Evolutionary conservation across 1,140 invertebrate genomes (phyloP).

Genomic region (Halictus rubicundus): DNA sequence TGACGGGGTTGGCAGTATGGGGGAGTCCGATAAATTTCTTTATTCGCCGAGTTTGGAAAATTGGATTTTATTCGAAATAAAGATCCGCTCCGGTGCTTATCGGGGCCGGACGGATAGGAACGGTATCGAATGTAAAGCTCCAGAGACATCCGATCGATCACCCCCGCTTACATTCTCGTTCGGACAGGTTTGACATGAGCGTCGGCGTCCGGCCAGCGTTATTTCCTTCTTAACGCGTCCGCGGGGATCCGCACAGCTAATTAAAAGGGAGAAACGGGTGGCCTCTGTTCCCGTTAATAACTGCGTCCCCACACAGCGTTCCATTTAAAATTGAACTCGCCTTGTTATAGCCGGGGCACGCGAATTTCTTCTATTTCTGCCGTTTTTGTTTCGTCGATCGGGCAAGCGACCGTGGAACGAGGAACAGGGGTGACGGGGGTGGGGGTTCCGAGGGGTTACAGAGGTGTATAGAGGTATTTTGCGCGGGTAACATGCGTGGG

Average conservation of each 20-base stretch:
- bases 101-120: slow-evolving; percentile 25
- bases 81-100: slow-evolving; percentile 42
- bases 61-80: slow-evolving; percentile 51
- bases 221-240: slow-evolving; percentile 47
- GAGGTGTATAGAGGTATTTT: neutral
- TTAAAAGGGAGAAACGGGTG: slow-evolving; percentile 37
- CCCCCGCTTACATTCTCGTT: slow-evolving; percentile 21
- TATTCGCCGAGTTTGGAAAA: slow-evolving; percentile 34
- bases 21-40: slow-evolving; percentile 39
- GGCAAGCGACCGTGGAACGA: no score
- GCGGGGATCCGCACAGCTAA: slow-evolving; percentile 29
- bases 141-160: slow-evolving; percentile 39
- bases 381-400: neutral
- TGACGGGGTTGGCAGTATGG: neutral
- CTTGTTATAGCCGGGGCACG: neutral
- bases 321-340: slow-evolving; percentile 36
- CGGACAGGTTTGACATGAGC: slow-evolving; percentile 44
- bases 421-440: no score
- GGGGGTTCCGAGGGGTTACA: no score
- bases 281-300: slow-evolving; percentile 43
- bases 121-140: slow-evolving; percentile 40
- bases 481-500: neutral
- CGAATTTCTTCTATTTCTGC: neutral
- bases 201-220: slow-evolving; percentile 19
- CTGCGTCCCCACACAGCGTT: slow-evolving; percentile 25